phyloP scores from a whole-genome alignment of 1,140 invertebrate genomes.

The Drosophila tani region DNA sequence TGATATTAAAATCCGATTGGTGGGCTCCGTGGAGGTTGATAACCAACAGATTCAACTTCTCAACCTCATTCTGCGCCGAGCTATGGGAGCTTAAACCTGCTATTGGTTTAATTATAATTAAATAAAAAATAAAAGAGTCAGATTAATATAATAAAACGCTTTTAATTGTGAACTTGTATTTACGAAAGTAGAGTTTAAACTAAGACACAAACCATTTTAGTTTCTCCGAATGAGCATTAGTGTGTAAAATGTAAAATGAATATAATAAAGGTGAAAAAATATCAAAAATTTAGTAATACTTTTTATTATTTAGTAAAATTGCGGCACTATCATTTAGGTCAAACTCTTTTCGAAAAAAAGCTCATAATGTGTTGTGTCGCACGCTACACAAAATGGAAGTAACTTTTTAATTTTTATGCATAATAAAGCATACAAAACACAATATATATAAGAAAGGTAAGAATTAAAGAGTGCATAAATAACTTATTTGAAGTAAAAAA shows the following conservation, averaged over 20 bases:
- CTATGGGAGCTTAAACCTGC: slow-evolving; percentile 87
- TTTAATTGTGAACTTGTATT: background rate
- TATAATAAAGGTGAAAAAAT: too few relatives aligned
- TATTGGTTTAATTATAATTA: slow-evolving; percentile 87
- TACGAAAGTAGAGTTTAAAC: background rate
- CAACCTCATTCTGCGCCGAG: slow-evolving; percentile 90
- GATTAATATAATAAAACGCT: background rate
- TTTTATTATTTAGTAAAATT: too few relatives aligned
- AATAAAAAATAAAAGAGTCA: background rate
- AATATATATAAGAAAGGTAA: too few relatives aligned
- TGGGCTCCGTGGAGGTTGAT: slow-evolving; percentile 63
- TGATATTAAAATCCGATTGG: slow-evolving; percentile 59
- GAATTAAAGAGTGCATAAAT: too few relatives aligned
- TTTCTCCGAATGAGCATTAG: background rate
- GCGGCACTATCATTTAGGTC: too few relatives aligned
- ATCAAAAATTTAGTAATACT: too few relatives aligned
- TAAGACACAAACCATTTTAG: background rate
- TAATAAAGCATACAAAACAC: too few relatives aligned
- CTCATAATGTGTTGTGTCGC: too few relatives aligned
- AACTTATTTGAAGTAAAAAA: too few relatives aligned
- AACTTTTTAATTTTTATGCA: too few relatives aligned
- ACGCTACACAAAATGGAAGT: too few relatives aligned
- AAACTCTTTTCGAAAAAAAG: too few relatives aligned
- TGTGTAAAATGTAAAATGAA: background rate
- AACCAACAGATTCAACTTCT: slow-evolving; percentile 70